Conservation (phyloP, 2,113 vertebrate species). For the Protobothrops mucrosquamatus region DNA sequence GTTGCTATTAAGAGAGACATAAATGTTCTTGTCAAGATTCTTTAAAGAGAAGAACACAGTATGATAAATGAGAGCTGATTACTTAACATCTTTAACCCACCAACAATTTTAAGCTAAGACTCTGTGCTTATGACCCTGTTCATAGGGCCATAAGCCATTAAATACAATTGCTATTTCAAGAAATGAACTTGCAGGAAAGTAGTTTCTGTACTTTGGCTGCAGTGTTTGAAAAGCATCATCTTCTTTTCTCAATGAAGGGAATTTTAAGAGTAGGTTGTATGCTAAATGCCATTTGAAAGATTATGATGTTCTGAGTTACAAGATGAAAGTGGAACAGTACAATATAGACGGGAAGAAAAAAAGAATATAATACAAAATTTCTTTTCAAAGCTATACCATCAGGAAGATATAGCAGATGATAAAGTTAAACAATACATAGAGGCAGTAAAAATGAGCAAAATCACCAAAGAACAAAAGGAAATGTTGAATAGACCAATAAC, state of each 20-base stretch:
- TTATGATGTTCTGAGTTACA: neutral
- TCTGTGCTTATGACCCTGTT: neutral
- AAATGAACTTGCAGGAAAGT: neutral
- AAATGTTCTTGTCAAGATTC: neutral
- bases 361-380: too few relatives aligned
- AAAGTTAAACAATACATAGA: too few relatives aligned
- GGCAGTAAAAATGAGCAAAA: too few relatives aligned
- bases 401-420: too few relatives aligned
- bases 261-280: neutral
- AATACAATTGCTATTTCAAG: too few relatives aligned
- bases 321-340: too few relatives aligned
- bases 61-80: neutral
- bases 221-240: neutral
- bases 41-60: neutral
- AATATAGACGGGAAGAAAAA: too few relatives aligned
- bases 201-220: too few relatives aligned
- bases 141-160: neutral
- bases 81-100: neutral
- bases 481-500: too few relatives aligned
- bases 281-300: neutral
- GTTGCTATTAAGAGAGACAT: neutral
- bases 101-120: neutral
- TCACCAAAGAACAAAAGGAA: too few relatives aligned
- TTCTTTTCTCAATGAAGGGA: neutral
- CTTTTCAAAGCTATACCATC: too few relatives aligned